These are phyloP conservation scores for Hydroisotoma schaefferi DNA, from an alignment of 2,888 invertebrate genomes.

Conservation along the genomic window DNA sequence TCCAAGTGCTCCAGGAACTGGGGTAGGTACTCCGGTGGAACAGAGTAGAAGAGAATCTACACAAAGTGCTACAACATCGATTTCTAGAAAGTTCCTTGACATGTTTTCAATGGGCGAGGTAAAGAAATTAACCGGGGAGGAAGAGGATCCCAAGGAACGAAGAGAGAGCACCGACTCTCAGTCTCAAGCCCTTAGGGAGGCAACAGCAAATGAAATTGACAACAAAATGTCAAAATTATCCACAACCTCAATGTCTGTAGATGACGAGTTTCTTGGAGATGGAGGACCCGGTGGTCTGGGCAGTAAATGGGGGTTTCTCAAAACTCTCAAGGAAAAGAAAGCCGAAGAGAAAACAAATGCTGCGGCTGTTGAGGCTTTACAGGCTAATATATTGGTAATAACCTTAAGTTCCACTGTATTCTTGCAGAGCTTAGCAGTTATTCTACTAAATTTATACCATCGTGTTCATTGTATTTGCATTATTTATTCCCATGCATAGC, in stretches of 20 bases:
- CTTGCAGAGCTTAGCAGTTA: no score
- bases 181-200: conserved; percentile 11
- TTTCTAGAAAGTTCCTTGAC: conserved; percentile 46
- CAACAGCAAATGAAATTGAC: conserved; percentile 30
- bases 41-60: conserved; percentile 44
- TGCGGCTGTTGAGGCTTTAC: conserved; percentile 43
- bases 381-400: conserved; percentile 38
- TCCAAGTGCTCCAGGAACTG: conserved; percentile 14
- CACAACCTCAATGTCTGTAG: conserved; percentile 41
- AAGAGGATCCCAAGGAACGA: conserved; percentile 22
- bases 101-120: conserved; percentile 48
- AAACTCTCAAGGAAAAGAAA: conserved; percentile 83
- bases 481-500: no score
- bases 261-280: conserved; percentile 42
- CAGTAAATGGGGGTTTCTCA: conserved; percentile 86
- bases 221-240: conserved; percentile 32
- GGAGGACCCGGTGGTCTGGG: conserved; percentile 60
- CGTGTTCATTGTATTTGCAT: no score
- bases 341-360: conserved; percentile 66
- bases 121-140: conserved; percentile 54
- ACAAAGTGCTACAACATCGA: conserved; percentile 46
- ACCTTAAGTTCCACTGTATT: no score
- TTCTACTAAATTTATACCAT: no score
- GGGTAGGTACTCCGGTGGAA: conserved; percentile 25
- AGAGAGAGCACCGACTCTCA: conserved; percentile 6